Evolutionary conservation across 2,113 vertebrate genomes (phyloP).

Genomic region (Potamarius usumacintae): DNA sequence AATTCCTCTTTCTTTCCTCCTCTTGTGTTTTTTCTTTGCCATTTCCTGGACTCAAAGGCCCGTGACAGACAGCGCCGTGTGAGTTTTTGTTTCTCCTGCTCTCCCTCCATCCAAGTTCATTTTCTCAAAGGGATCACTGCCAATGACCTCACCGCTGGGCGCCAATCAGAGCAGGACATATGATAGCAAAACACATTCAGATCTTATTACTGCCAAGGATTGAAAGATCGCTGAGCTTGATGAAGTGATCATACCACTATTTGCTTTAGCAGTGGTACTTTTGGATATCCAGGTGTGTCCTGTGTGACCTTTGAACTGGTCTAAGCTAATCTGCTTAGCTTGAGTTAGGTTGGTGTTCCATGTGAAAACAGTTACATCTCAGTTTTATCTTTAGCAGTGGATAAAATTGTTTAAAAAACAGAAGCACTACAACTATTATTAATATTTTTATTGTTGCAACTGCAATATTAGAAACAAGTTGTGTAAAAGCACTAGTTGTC

Average conservation of each 20-base stretch:
- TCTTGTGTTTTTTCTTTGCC: constrained; percentile 14
- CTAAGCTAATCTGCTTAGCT: constrained; percentile 27
- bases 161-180: constrained; percentile 58
- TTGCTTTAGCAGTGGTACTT: constrained; percentile 42
- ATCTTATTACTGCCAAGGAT: constrained; percentile 57
- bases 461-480: not conserved
- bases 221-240: constrained; percentile 41
- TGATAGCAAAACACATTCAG: constrained; percentile 61
- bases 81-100: constrained; percentile 43
- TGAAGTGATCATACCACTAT: constrained; percentile 51
- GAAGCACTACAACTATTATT: not conserved
- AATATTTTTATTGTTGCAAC: not conserved
- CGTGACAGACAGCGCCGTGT: constrained; percentile 52
- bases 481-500: not conserved
- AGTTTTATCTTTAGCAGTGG: constrained; percentile 4
- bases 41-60: constrained; percentile 55
- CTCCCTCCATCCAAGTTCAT: constrained; percentile 50
- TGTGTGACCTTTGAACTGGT: constrained; percentile 36
- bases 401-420: not conserved
- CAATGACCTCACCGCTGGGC: constrained; percentile 56
- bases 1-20: constrained; percentile 57
- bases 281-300: constrained; percentile 43
- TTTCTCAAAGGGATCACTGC: constrained; percentile 50
- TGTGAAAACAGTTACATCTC: constrained; percentile 27
- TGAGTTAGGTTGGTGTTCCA: not conserved